Conservation (phyloP, 2,113 vertebrate species). For the Chlamydotis undulata region DNA sequence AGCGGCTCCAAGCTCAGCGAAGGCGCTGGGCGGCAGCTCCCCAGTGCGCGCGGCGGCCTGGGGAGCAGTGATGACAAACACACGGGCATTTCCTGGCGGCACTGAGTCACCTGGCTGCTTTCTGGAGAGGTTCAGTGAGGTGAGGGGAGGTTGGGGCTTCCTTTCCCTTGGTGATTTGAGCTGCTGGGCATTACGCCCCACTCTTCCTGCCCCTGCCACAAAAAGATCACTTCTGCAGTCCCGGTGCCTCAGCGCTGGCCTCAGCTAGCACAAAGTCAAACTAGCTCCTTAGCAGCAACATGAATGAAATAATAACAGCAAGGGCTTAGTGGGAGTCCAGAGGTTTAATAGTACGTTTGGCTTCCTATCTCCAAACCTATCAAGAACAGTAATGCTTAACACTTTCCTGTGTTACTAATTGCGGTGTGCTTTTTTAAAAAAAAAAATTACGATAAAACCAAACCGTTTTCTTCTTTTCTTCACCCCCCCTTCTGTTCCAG, state of each 20-base stretch:
- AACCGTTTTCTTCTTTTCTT: not conserved
- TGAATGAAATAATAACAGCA: not conserved
- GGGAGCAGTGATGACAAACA: not conserved
- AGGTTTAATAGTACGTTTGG: not conserved
- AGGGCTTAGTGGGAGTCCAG: not conserved
- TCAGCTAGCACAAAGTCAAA: not conserved
- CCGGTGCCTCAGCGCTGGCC: fast-evolving
- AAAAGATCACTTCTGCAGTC: not conserved
- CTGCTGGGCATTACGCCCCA: not conserved
- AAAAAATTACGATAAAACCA: not conserved
- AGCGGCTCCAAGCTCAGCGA: too few species aligned
- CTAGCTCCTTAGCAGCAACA: not conserved
- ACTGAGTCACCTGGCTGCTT: not conserved
- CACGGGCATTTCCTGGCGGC: fast-evolving
- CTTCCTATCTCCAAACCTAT: not conserved
- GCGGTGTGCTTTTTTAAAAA: not conserved
- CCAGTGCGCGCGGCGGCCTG: fast-evolving
- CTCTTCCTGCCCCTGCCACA: not conserved
- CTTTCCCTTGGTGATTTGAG: not conserved
- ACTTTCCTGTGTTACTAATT: not conserved
- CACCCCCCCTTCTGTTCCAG: not conserved
- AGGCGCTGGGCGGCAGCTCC: not conserved
- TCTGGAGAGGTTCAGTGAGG: not conserved
- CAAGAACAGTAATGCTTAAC: not conserved
- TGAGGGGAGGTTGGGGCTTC: not conserved